phyloP scores from a whole-genome alignment of 2,797 vertebrate genomes.

The Crax fasciolata region DNA sequence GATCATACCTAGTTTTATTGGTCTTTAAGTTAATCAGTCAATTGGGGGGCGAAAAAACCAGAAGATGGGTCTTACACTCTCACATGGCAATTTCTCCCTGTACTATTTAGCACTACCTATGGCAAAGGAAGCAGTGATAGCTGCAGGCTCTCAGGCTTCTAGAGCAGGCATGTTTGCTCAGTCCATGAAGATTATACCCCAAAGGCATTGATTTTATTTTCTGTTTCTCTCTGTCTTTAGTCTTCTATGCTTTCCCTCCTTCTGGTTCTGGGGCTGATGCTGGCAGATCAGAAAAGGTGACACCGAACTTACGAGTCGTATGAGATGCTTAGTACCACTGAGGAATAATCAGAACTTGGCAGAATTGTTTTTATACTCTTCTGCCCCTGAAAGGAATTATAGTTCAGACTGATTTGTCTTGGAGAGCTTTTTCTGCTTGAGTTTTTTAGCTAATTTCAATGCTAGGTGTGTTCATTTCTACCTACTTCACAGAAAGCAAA shows the following conservation, averaged over 20 bases:
- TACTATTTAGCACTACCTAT: not conserved
- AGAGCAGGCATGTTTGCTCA: not conserved
- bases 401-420: not conserved
- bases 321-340: not conserved
- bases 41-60: not conserved
- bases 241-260: not conserved
- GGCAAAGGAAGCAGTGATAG: not conserved
- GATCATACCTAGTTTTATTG: not conserved
- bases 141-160: not conserved
- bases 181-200: not conserved
- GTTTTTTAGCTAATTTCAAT: not conserved
- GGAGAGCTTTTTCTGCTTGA: conserved; percentile 14
- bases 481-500: not conserved
- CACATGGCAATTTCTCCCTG: not conserved
- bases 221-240: not conserved
- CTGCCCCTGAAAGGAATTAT: conserved; percentile 24
- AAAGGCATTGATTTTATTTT: not conserved
- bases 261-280: not conserved
- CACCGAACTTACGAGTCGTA: not conserved
- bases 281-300: not conserved
- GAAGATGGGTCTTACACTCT: not conserved
- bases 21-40: not conserved
- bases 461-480: not conserved
- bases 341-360: not conserved
- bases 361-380: not conserved